Evolutionary conservation across 2,113 vertebrate genomes (phyloP), one percentile per base, ranked within the genome.

Genomic region (Sylvia atricapilla): DNA sequence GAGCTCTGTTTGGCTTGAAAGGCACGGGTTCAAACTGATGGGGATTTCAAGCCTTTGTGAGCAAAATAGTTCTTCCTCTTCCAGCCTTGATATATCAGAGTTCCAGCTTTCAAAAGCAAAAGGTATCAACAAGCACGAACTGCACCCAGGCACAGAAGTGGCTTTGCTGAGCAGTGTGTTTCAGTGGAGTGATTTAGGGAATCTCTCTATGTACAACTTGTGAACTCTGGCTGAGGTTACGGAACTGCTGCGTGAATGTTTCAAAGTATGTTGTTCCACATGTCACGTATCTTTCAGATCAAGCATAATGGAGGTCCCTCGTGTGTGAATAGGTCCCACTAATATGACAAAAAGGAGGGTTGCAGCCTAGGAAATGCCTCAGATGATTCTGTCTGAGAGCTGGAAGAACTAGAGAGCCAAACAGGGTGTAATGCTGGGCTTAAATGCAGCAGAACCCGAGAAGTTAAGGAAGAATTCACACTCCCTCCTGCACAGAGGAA

Each of bases 161-260:
- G 78, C 70, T 85, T 72, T 90, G 58, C 82, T 68, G 84, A 85
- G 16, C 52, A 33, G 74, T 14, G 35, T 62, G 28, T 94, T 72
- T 93, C 62, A 43, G 70, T 20, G 69, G 4, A 72, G 90, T 84
- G 90, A 93, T 91, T 75, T 52, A 93, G 84, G 84, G 74, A 84
- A 82, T 85, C 87, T 94, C 15, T 73, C 91, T 72, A 7, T 28
- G 35, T 93, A 67, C 95, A 72, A 20, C 89, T 58, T 41, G 53
- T 89, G 96, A 96, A 89, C 96, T 76, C 92, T 64, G 82, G 66
- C 82, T 76, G 73, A 93, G 96, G 87, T 89, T 94, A 87, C 2
- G 0, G 87, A 94, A 68, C 90, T 93, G 74, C 92, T 68, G 63
- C 53, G 20, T 44, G 41, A 79, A 67, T 76, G 82, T 91, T 96